Evolutionary conservation across 2,113 vertebrate species (phyloP), one percentile per base, ranked within the genome.

Genomic region (Zosterops lateralis): DNA sequence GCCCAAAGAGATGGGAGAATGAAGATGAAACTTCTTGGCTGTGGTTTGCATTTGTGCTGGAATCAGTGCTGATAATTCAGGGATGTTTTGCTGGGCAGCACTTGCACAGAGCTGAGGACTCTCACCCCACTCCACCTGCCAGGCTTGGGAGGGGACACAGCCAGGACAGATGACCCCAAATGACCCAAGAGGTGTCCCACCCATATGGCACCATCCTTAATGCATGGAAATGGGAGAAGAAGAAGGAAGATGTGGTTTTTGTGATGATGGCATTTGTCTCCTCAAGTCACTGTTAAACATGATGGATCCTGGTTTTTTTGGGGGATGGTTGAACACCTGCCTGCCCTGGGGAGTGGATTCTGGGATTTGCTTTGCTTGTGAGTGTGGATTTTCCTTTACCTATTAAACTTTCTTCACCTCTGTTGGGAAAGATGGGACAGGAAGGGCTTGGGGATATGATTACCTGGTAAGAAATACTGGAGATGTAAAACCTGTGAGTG

Each of bases 261-360:
- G 62, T 6, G 22, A 9, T 42, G 31, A 21, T 75, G 40, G 2
- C 0, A 0, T 48, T 62, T 75, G 3, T 48, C 17, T 48, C 19
- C 42, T 34, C 26, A 17, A 4, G 20, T 40, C 54, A 14, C 24
- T 3, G 3, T 10, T 9, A 13, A 3, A 26, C 0, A 1, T 3
- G 31, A 16, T 56, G 15, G 17, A 62, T 32, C 42, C n/a, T 3
- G 0, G 7, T 6, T 54, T 34, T 57, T 72, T 40, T 3, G 10
- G 22, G 28, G 28, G 9, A 19, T 57, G 13, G 19, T 1, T 50
- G 57, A n/a, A 22, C 29, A n/a, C 32, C 36, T 50, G 17, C 40
- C 47, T 48, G 25, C 14, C 36, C 26, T 15, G 13, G 32, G 22
- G 19, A 29, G 28, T 25, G 18, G n/a, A n/a, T 64, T 45, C 36